phyloP scores from a whole-genome alignment of 2,888 invertebrate genomes.

The Synergus itoensis region DNA sequence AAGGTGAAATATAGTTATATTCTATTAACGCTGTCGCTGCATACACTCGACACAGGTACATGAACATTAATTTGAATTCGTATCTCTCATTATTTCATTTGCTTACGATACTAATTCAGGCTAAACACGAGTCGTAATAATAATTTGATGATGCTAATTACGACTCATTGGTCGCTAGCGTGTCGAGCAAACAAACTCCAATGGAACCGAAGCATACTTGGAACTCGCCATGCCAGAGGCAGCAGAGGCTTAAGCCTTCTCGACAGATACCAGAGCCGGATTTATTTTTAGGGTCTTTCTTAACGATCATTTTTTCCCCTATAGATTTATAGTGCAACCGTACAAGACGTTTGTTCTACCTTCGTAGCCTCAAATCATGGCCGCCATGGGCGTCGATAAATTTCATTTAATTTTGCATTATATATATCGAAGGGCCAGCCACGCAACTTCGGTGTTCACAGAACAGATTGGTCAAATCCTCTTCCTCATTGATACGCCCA shows the following conservation, averaged over 20 bases:
- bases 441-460: constrained; percentile 14
- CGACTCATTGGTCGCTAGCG: constrained; percentile 66
- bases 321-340: constrained; percentile 27
- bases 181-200: constrained; percentile 63
- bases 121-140: constrained; percentile 69
- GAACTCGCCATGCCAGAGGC: constrained; percentile 44
- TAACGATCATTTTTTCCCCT: background rate
- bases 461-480: constrained; percentile 15
- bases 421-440: constrained; percentile 9
- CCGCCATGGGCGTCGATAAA: constrained; percentile 37
- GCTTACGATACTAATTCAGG: constrained; percentile 56
- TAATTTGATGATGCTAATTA: constrained; percentile 65
- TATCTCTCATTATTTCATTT: constrained; percentile 15
- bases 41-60: background rate
- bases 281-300: constrained; percentile 39
- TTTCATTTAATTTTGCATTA: constrained; percentile 34
- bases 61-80: constrained; percentile 59
- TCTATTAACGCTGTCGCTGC: background rate
- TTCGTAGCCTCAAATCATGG: constrained; percentile 14
- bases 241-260: constrained; percentile 9
- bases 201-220: constrained; percentile 30
- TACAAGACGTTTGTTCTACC: constrained; percentile 32
- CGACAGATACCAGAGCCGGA: constrained; percentile 22
- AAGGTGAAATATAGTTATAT: background rate
- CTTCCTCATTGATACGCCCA: constrained; percentile 12